These are phyloP conservation scores for Hoplostethus atlanticus DNA, from an alignment of 2,797 vertebrate species.

Conservation along the genomic window DNA sequence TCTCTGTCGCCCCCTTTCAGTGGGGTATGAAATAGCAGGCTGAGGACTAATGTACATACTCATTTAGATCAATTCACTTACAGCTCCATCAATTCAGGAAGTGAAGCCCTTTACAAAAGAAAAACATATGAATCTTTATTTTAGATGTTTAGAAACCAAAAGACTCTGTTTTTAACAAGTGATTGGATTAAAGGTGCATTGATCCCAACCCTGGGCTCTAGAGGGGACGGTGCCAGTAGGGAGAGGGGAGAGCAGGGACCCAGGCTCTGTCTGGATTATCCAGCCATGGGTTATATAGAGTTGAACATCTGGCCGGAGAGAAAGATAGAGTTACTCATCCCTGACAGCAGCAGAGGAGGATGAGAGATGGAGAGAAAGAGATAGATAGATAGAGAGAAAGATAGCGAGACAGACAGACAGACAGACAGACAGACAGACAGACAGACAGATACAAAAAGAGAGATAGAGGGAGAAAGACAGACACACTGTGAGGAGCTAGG, in stretches of 20 bases:
- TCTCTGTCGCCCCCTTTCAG: no score
- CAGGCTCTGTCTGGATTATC: constrained; percentile 40
- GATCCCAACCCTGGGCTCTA: constrained; percentile 13
- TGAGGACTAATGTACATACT: no score
- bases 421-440: constrained; percentile 13
- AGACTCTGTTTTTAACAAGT: background rate
- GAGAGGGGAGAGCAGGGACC: constrained; percentile 13
- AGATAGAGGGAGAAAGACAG: background rate
- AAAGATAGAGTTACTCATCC: constrained; percentile 64
- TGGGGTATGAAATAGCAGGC: no score
- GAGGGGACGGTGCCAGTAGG: constrained; percentile 6
- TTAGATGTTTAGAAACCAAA: background rate
- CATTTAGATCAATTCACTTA: background rate
- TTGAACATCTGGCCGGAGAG: constrained; percentile 75
- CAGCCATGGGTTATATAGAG: constrained; percentile 63
- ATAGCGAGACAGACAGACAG: background rate
- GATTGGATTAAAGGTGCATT: constrained; percentile 19
- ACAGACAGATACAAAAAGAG: background rate
- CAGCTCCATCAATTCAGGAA: no score
- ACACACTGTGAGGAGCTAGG: no score
- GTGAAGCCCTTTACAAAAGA: no score
- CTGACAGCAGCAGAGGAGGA: constrained; percentile 28
- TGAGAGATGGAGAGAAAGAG: constrained; percentile 25
- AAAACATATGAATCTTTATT: no score
- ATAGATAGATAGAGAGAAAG: constrained; percentile 8